phyloP scores from a whole-genome alignment of 1,140 invertebrate species.

The Nephotettix cincticeps region DNA sequence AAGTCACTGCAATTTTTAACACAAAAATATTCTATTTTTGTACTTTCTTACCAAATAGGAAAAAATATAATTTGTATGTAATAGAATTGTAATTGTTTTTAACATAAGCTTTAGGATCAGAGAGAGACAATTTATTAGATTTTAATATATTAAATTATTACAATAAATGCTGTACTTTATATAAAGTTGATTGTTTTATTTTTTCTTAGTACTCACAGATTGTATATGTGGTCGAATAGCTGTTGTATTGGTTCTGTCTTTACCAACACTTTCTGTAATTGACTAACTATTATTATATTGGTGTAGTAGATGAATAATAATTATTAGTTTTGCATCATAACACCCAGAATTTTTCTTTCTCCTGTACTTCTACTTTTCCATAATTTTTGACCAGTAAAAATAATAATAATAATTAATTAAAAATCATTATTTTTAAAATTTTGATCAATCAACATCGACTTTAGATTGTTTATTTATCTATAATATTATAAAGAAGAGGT shows the following conservation, averaged over 20 bases:
- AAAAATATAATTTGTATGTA: constrained; percentile 13
- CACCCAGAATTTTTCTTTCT: neutral
- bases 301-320: constrained; percentile 23
- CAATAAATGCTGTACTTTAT: constrained; percentile 6
- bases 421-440: no score
- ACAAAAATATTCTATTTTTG: constrained; percentile 13
- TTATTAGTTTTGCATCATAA: constrained; percentile 20
- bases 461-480: no score
- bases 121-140: constrained; percentile 6
- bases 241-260: constrained; percentile 1
- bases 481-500: no score
- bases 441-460: no score
- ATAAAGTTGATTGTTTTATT: neutral
- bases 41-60: constrained; percentile 15
- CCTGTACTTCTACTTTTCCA: no score
- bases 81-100: constrained; percentile 12
- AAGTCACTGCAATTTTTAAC: constrained; percentile 5
- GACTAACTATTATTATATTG: constrained; percentile 21
- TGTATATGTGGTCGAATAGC: neutral
- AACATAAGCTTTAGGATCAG: neutral
- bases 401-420: no score
- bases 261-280: constrained; percentile 17
- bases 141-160: constrained; percentile 20
- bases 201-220: neutral
- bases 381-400: no score